phyloP scores from a whole-genome alignment of 2,888 invertebrate species.

The Drosophila hamatofila region DNA sequence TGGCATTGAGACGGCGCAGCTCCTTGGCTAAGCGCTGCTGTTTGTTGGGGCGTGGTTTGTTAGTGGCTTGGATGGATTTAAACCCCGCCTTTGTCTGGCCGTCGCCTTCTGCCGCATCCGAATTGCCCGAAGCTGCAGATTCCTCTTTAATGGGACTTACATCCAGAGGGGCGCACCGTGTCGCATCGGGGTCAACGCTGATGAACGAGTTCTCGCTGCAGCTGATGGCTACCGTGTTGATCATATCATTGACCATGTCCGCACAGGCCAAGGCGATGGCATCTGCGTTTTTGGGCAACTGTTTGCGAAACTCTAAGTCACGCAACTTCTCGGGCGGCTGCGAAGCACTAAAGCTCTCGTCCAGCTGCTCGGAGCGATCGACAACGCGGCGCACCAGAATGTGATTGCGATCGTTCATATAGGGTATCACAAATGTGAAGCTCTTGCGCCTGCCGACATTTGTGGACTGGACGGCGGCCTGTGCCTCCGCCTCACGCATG shows the following conservation, averaged over 20 bases:
- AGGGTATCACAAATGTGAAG: conserved; percentile 87
- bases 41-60: conserved; percentile 58
- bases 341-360: conserved; percentile 63
- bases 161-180: conserved; percentile 21
- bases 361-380: conserved; percentile 82
- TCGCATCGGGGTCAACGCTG: conserved; percentile 69
- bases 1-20: conserved; percentile 88
- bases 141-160: conserved; percentile 40
- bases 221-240: conserved; percentile 88
- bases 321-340: conserved; percentile 51
- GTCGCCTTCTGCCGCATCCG: conserved; percentile 6
- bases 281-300: conserved; percentile 45
- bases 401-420: conserved; percentile 87
- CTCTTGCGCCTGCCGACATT: conserved; percentile 68
- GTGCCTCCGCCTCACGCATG: conserved; percentile 57
- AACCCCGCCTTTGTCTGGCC: conserved; percentile 1
- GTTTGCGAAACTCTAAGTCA: conserved; percentile 74
- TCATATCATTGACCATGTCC: conserved; percentile 86
- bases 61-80: conserved; percentile 21
- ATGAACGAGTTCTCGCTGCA: conserved; percentile 87
- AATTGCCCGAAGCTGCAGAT: conserved; percentile 1
- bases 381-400: conserved; percentile 86
- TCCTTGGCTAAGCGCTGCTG: conserved; percentile 85
- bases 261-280: conserved; percentile 73
- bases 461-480: conserved; percentile 64